These are phyloP conservation scores for Phragmatobia fuliginosa DNA, from an alignment of 2,888 invertebrate species.

Conservation along the genomic window DNA sequence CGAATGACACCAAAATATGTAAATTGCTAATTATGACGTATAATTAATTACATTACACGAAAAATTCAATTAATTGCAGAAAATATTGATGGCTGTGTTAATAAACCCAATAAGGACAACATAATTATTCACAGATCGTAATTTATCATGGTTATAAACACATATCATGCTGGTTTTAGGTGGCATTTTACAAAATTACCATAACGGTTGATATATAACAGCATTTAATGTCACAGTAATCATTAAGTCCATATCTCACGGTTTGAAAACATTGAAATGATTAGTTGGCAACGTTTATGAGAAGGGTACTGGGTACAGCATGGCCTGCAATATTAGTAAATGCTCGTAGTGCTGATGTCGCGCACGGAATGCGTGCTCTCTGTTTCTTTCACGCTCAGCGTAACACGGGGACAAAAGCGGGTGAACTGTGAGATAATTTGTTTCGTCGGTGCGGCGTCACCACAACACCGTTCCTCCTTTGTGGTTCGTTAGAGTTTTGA, in stretches of 20 bases:
- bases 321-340: slow-evolving; percentile 40
- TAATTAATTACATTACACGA: not conserved
- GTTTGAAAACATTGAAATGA: slow-evolving; percentile 26
- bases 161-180: slow-evolving; percentile 14
- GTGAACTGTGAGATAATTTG: slow-evolving; percentile 40
- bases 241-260: slow-evolving; percentile 24
- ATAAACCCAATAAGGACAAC: slow-evolving; percentile 11
- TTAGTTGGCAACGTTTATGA: slow-evolving; percentile 40
- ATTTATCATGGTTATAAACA: slow-evolving; percentile 16
- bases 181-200: slow-evolving; percentile 6
- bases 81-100: slow-evolving; percentile 10
- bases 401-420: slow-evolving; percentile 22
- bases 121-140: slow-evolving; percentile 9
- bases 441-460: slow-evolving; percentile 58
- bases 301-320: slow-evolving; percentile 22
- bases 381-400: slow-evolving; percentile 40
- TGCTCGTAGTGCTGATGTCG: slow-evolving; percentile 16
- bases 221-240: slow-evolving; percentile 6
- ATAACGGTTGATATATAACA: slow-evolving; percentile 21
- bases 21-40: not conserved
- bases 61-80: slow-evolving; percentile 6
- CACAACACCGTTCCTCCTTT: slow-evolving; percentile 62
- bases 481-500: slow-evolving; percentile 65
- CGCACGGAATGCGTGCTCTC: slow-evolving; percentile 41
- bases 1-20: not conserved